Evolutionary conservation across 1,140 invertebrate species (phyloP).

Genomic region (Lepidotrigona ventralis): DNA sequence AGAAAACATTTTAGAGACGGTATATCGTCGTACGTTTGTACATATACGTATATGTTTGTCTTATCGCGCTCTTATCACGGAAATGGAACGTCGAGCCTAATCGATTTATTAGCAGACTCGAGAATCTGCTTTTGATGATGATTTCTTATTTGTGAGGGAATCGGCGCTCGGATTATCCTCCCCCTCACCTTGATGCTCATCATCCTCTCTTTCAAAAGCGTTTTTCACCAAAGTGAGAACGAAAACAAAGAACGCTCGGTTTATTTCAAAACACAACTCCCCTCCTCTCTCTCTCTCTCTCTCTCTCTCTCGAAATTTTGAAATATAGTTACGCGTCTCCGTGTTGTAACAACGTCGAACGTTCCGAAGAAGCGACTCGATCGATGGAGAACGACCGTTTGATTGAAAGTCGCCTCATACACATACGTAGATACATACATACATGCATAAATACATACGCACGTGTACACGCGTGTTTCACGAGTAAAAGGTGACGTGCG

Average conservation of each 20-base stretch:
- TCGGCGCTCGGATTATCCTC: background rate
- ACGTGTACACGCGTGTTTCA: too few species aligned
- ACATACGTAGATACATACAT: background rate
- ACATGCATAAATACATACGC: too few species aligned
- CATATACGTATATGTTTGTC: conserved; percentile 31
- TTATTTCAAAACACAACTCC: too few species aligned
- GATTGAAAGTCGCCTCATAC: background rate
- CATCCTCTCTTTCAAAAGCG: background rate
- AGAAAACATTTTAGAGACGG: conserved; percentile 18
- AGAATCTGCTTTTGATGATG: background rate
- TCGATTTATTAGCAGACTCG: background rate
- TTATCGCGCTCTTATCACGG: background rate
- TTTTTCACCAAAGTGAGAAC: background rate
- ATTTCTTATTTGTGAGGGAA: background rate
- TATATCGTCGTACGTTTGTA: conserved; percentile 39
- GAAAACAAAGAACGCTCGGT: background rate
- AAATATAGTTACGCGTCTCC: background rate
- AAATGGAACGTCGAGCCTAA: background rate
- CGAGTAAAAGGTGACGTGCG: background rate
- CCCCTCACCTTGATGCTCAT: too few species aligned
- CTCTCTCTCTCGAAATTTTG: background rate
- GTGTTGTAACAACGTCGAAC: background rate
- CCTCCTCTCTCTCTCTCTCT: background rate
- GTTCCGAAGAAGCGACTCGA: background rate
- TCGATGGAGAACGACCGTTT: background rate